phyloP scores from a whole-genome alignment of 2,113 vertebrate genomes.

The Burhinus bistriatus region DNA sequence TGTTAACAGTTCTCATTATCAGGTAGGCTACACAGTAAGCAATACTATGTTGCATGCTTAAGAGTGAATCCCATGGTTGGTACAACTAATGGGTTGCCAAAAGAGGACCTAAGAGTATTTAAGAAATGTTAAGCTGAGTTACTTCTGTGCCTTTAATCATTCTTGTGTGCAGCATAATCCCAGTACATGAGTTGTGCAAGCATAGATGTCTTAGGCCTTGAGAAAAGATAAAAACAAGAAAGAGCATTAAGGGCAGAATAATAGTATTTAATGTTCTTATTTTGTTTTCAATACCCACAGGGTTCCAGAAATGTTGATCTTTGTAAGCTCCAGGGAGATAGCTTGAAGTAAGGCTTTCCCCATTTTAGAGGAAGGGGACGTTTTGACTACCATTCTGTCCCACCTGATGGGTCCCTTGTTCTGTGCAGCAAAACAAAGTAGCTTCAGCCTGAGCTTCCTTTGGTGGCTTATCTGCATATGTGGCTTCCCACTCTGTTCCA shows the following conservation, averaged over 20 bases:
- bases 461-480: rapidly evolving
- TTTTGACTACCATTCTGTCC: not conserved
- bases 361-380: not conserved
- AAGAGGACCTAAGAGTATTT: not conserved
- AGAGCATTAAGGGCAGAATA: not conserved
- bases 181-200: not conserved
- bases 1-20: not conserved
- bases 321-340: not conserved
- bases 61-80: not conserved
- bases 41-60: not conserved
- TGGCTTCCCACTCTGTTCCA: not conserved
- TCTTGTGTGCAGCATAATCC: not conserved
- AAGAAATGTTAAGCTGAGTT: not conserved
- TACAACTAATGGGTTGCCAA: not conserved
- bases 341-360: not conserved
- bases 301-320: not conserved
- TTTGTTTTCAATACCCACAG: not conserved
- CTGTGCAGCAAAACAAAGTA: not conserved
- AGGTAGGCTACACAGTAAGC: not conserved
- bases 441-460: not conserved
- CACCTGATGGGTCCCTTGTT: not conserved
- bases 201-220: not conserved
- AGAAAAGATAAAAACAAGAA: not conserved
- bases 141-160: not conserved
- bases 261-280: not conserved